Base-by-base conservation (phyloP, 2,888 invertebrate genomes). In the Unio pictorum region DNA sequence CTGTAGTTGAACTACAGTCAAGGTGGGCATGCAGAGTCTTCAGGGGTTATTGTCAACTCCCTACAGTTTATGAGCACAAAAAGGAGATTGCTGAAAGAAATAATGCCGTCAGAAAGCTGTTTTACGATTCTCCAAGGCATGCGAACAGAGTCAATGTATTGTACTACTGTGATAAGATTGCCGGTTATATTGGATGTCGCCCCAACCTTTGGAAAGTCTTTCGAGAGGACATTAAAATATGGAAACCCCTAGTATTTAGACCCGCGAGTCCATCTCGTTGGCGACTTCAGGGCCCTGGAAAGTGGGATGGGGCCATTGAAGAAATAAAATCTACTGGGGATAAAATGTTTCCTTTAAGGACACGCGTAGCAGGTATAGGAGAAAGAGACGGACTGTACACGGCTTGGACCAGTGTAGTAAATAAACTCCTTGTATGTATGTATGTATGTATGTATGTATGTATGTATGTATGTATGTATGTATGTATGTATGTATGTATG, bases 1-100 rank as follows among this genome's bases (percentile, higher is more conserved):
- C 77, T 23, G 66, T 77, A 18, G 61, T 77, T 11, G 79, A 79
- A 67, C 69, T 75, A 28, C 79, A 79, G 61, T 68, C 75, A 1
- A 61, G 80, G 65, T 73, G 74, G 67, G 75, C 74, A 5, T 64
- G 73, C 7, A 66, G 69, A 18, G 75, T 76, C 2, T 73, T 80
- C 26, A 58, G 74, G 8, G 74, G 75, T 7, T 69, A 70, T 20
- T 67, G 68, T 56, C 28, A 8, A 23, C 61, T 80, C 2, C 80
- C 80, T 28, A 63, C 68, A 30, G 45, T 62, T 7, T 1, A 26
- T 45, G 66, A 69, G 34, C 55, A 67, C 26, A 30, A 61, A 28
- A 17, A 34, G 18, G 45, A 65, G 11, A 66, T 75, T 17, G 72
- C 70, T 55, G 67, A 70, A 45, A 61, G 63, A 34, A 55, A 63